A percentile compares a stretch with the other conserved stretches of the same genome.
phyloP scores from a whole-genome alignment of 2,888 invertebrate genomes.

The Synergus itoensis region DNA sequence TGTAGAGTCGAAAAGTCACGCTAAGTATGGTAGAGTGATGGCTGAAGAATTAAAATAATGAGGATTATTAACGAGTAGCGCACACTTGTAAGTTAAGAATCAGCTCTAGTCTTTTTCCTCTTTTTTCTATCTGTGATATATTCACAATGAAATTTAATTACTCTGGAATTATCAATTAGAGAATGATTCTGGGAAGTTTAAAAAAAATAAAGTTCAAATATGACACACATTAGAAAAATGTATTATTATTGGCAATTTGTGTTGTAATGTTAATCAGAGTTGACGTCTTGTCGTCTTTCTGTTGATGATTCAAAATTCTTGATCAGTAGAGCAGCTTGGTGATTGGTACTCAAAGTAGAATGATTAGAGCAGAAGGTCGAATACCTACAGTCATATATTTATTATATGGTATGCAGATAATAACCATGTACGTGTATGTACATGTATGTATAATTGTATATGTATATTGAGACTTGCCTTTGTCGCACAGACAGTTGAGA shows the following conservation, averaged over 20 bases:
- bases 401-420: conserved; percentile 4
- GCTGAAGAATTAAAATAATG: conserved; percentile 3
- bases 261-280: background rate
- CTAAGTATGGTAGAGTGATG: background rate
- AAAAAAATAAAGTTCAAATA: background rate
- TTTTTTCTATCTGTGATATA: background rate
- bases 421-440: background rate
- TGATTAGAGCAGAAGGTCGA: conserved; percentile 42
- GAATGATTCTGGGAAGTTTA: background rate
- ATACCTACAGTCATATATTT: conserved; percentile 48
- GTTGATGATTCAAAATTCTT: background rate
- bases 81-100: background rate
- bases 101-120: background rate
- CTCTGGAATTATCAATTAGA: background rate
- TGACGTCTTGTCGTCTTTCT: background rate
- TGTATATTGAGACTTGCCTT: conserved; percentile 13
- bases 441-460: too few relatives aligned
- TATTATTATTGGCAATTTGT: background rate
- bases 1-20: conserved; percentile 19
- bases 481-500: background rate
- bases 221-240: background rate
- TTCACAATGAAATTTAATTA: background rate
- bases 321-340: conserved; percentile 61
- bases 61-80: background rate
- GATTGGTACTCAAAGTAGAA: conserved; percentile 56